These are phyloP conservation scores for Chaitophorus viminalis DNA, from an alignment of 2,888 invertebrate species.

Conservation along the genomic window DNA sequence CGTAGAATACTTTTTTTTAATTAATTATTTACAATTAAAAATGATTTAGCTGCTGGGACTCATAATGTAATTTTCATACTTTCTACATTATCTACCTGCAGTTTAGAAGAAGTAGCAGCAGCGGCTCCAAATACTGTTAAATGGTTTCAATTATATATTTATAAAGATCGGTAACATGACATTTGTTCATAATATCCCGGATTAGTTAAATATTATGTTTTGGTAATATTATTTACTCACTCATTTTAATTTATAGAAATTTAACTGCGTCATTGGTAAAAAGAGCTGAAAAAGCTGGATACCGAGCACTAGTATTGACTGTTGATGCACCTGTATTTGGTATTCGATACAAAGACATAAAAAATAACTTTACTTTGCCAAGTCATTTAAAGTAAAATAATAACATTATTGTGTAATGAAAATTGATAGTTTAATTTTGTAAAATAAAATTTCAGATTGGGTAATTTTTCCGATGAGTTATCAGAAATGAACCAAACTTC, in stretches of 20 bases:
- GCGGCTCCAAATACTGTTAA: slow-evolving; percentile 80
- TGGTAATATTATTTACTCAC: no score
- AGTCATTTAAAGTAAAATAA: slow-evolving; percentile 76
- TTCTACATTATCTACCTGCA: slow-evolving; percentile 87
- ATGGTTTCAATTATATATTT: slow-evolving; percentile 94
- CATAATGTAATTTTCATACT: slow-evolving; percentile 81
- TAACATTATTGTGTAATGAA: background rate
- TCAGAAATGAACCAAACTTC: slow-evolving; percentile 67
- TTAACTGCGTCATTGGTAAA: slow-evolving; percentile 78
- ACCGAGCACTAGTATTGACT: slow-evolving; percentile 85
- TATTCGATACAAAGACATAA: slow-evolving; percentile 80
- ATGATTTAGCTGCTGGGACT: slow-evolving; percentile 77
- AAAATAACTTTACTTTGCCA: slow-evolving; percentile 86
- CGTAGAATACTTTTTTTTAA: background rate
- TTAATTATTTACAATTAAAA: background rate
- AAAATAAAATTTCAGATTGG: slow-evolving; percentile 73
- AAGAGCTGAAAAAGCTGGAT: slow-evolving; percentile 85
- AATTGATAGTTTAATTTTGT: background rate
- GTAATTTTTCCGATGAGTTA: slow-evolving; percentile 78
- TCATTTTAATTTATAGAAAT: slow-evolving; percentile 68
- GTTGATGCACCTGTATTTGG: slow-evolving; percentile 92
- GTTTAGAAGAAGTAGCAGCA: slow-evolving; percentile 86
- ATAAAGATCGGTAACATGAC: slow-evolving; percentile 76
- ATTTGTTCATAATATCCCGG: background rate
- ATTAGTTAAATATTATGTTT: background rate